Percentiles rank a stretch among this genome's conserved stretches.
phyloP scores from a whole-genome alignment of 2,113 vertebrate genomes.

The Pygoscelis antarcticus region DNA sequence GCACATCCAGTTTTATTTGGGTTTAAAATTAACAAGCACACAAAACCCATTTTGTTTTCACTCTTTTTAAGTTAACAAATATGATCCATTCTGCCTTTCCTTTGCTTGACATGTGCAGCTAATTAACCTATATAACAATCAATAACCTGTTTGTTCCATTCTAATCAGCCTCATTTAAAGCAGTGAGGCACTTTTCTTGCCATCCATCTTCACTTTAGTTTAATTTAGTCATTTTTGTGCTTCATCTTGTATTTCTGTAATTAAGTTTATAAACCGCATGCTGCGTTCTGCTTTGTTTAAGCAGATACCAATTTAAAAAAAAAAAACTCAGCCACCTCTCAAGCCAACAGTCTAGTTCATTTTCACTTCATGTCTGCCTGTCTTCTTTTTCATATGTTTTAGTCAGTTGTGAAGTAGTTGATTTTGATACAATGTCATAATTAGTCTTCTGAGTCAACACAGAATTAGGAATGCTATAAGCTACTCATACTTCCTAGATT shows the following conservation, averaged over 20 bases:
- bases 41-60: not conserved
- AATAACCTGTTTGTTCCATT: constrained; percentile 12
- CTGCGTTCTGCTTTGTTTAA: constrained; percentile 25
- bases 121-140: not conserved
- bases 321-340: not conserved
- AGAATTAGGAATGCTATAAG: not conserved
- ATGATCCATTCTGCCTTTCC: not conserved
- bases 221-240: constrained; percentile 17
- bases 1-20: not conserved
- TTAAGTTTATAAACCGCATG: constrained; percentile 5
- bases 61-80: not conserved
- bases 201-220: constrained; percentile 21
- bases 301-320: not conserved
- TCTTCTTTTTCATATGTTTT: not conserved
- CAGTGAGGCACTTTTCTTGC: not conserved
- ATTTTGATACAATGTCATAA: not conserved
- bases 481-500: not conserved
- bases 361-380: not conserved
- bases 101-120: constrained; percentile 7
- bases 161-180: constrained; percentile 40
- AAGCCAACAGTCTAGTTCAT: not conserved
- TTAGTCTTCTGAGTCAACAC: not conserved
- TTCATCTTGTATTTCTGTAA: constrained; percentile 30
- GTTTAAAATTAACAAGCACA: not conserved
- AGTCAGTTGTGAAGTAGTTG: not conserved